These are phyloP conservation scores for Brachionus plicatilis DNA, from an alignment of 1,140 invertebrate species.

Conservation along the genomic window DNA sequence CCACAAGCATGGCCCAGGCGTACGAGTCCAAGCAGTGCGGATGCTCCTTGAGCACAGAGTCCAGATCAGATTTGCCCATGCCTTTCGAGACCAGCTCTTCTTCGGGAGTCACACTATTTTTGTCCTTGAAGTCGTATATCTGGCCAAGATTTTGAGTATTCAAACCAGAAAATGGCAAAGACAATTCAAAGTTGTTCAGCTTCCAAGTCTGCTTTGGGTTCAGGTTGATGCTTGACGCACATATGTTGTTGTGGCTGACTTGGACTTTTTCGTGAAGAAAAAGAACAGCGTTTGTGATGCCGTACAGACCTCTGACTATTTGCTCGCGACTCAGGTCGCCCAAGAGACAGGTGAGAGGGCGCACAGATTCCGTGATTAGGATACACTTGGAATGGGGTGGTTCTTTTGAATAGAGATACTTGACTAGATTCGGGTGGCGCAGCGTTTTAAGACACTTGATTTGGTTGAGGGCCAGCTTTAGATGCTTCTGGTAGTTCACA, in stretches of 20 bases:
- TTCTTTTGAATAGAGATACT: conserved; percentile 23
- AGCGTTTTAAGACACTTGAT: background rate
- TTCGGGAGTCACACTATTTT: conserved; percentile 26
- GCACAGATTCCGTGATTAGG: background rate
- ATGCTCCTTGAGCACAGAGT: background rate
- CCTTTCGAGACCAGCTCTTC: background rate
- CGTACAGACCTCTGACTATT: conserved; percentile 21
- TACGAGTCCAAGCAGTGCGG: background rate
- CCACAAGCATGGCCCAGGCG: background rate
- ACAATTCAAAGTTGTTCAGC: conserved; percentile 30
- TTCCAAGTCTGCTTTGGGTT: conserved; percentile 33
- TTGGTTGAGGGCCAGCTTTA: conserved; percentile 12
- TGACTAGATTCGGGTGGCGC: conserved; percentile 23
- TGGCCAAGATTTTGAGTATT: background rate
- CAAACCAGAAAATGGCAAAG: background rate
- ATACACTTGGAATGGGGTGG: background rate
- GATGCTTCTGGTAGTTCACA: background rate
- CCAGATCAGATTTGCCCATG: background rate
- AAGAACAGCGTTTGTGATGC: conserved; percentile 13
- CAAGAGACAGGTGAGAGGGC: background rate
- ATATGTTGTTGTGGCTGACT: conserved; percentile 19
- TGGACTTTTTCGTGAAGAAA: conserved; percentile 35
- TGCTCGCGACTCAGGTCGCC: background rate
- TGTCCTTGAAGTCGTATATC: background rate
- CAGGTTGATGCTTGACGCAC: background rate